Conservation (phyloP, 2,113 vertebrate species). For the Tyrannus savana region DNA sequence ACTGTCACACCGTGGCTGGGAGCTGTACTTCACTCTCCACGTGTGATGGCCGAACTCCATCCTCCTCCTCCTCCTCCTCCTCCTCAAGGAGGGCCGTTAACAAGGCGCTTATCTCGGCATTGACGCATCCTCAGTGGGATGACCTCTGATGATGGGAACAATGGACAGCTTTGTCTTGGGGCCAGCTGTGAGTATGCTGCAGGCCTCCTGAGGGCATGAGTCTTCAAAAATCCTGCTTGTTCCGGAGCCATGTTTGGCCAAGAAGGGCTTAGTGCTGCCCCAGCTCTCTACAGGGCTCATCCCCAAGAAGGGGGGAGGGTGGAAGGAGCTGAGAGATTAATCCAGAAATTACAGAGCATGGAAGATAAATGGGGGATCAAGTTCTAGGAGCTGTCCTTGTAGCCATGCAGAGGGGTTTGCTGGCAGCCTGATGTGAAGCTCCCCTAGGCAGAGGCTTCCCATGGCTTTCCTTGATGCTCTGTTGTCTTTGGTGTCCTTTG, state of each 20-base stretch:
- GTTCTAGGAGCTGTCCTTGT: background rate
- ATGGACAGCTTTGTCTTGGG: background rate
- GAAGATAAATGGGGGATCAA: background rate
- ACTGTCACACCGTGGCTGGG: fast-evolving
- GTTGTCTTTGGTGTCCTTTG: background rate
- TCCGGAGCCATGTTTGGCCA: background rate
- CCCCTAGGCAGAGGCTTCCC: background rate
- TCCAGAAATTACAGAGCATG: background rate
- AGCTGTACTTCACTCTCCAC: background rate
- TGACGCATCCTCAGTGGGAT: background rate
- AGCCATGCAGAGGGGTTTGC: fast-evolving
- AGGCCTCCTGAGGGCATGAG: background rate
- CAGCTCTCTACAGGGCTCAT: background rate
- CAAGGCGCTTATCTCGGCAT: background rate
- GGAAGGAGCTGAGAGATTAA: background rate
- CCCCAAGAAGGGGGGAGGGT: background rate
- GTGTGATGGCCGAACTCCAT: background rate
- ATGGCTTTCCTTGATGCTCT: background rate
- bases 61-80: background rate
- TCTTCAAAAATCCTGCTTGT: background rate
- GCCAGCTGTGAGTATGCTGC: background rate
- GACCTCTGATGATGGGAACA: background rate
- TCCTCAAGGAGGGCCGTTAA: background rate
- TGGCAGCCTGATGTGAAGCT: background rate
- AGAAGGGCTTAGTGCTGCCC: background rate